Base-by-base conservation (phyloP, 35 echinoderm and acorn worm species). In the Chiridota heheva region DNA sequence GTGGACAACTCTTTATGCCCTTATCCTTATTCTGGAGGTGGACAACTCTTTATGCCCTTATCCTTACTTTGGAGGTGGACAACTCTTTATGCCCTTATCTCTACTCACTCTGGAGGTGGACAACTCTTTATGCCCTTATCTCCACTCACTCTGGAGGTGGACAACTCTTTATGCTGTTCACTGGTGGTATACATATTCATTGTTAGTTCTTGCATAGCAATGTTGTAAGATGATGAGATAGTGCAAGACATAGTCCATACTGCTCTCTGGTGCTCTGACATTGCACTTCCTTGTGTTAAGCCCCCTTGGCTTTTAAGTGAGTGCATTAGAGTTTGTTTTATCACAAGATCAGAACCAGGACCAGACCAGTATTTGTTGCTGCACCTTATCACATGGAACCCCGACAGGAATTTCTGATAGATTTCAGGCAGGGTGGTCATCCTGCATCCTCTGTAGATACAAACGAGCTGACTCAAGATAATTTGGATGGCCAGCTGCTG, bases 141-240 rank as follows among this genome's bases (percentile, higher is more conserved):
- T n/a, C n/a, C n/a, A n/a, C 24, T 22, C n/a, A 7, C 30, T 42
- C 60, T 67, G 60, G 76, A 8, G 26, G 73, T 40, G 15, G 83
- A 28, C 8, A 22, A 63, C 0, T 86, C 69, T 86, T 76, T 73
- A 37, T 76, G 70, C 70, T 86, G 83, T 18, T 89, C 77, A 69
- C 77, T 89, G 22, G 86, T 89, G 3, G 38, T 40, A 43, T 89
- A 89, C 32, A 43, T 60, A 26, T 81, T 38, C 38, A 35, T 36
- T 28, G 34, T 81, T 18, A 89, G 60, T 58, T 82, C 86, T 48
- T 89, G 86, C 86, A 89, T 89, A 28, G 77, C 86, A 39, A 26
- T 32, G 66, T 89, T 89, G 20, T 63, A 59, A 27, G 81, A 66
- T 39, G 88, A 82, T 60, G 57, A 42, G 31, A 82, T 62, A 29